These are phyloP conservation scores for Eristalis arbustorum DNA, from an alignment of 2,888 invertebrate species.

Conservation along the genomic window DNA sequence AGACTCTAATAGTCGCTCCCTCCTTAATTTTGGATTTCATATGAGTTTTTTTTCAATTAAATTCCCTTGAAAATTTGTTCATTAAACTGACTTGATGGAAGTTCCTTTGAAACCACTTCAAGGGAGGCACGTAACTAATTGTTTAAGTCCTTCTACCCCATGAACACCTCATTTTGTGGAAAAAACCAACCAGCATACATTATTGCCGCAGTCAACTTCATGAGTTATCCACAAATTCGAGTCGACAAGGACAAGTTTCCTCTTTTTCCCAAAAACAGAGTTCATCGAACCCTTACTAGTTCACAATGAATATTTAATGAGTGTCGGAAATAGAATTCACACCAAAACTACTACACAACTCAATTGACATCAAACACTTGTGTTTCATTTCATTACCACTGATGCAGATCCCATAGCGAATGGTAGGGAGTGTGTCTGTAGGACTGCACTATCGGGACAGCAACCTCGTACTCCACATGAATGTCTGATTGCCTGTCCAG, in stretches of 20 bases:
- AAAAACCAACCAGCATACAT: background rate
- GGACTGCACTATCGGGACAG: conserved; percentile 79
- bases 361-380: background rate
- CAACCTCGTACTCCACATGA: conserved; percentile 80
- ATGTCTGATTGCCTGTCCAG: conserved; percentile 77
- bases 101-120: background rate
- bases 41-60: no score
- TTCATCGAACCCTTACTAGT: background rate
- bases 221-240: background rate
- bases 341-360: background rate
- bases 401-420: conserved; percentile 80
- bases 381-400: conserved; percentile 76
- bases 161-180: background rate
- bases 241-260: background rate
- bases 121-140: background rate
- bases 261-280: background rate
- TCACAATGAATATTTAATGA: background rate
- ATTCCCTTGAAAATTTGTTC: no score
- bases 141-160: background rate
- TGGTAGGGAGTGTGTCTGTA: conserved; percentile 80
- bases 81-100: background rate
- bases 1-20: no score
- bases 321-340: background rate
- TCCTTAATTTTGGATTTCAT: no score
- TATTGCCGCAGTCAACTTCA: background rate